Evolutionary conservation across 2,888 invertebrate species (phyloP), one percentile per base, ranked within the genome.

Genomic region (Clivina fossor): DNA sequence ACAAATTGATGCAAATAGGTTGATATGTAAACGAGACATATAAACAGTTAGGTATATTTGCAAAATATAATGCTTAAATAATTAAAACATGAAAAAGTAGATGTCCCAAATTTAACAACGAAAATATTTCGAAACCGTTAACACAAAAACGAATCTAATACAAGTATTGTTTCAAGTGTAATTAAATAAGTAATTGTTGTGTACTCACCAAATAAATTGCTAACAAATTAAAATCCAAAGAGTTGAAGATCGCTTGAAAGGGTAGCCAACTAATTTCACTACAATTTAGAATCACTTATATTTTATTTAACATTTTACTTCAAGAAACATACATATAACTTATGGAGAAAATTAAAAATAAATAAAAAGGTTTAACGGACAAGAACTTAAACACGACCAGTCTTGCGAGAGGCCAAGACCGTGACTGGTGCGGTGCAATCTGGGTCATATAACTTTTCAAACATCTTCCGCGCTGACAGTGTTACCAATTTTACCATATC

Each of bases 371-470:
- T 30, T 13, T 2, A 44, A 44, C 26, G 16, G 20, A 16, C 22
- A 26, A n/a, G n/a, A 43, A 43, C 15, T 19, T 8, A 33, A 30
- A 33, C 33, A 51, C 43, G 20, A 32, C 51, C 43, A 33, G 33
- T 16, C 24, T 40, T 16, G 32, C 18, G 16, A 16, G 32, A 32
- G 32, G 43, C n/a, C 41, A 41, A 51, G 22, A 51, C 43, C 30
- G 41, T 41, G 41, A 49, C 49, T 50, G 50, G 41, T 32, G 50
- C 50, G 30, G 41, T 20, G 32, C 24, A 32, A 43, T 28, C 24
- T 51, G 32, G 51, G 51, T 40, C 51, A 51, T 22, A 15, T 11
- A 5, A 32, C 16, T 20, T 51, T 51, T 43, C n/a, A 30, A 51
- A 48, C 15, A 22, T 7, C n/a, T 9, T 20, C 32, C 51, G 51